A percentile compares a stretch with the other conserved stretches of the same genome.
These are phyloP conservation scores for Drosophila putrida DNA, from an alignment of 2,888 invertebrate genomes.

Conservation along the genomic window DNA sequence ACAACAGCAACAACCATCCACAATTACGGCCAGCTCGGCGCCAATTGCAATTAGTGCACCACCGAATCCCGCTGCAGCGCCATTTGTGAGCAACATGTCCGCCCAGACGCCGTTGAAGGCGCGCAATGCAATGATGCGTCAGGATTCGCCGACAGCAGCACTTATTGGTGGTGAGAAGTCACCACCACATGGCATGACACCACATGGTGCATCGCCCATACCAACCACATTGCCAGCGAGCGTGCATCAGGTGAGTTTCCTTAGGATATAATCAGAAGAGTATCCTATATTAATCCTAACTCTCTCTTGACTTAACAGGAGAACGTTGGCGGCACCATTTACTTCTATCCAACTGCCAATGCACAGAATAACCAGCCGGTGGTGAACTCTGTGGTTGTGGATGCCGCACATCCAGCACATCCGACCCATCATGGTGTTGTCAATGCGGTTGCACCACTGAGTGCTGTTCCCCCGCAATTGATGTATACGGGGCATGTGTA, in stretches of 20 bases:
- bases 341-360: conserved; percentile 92
- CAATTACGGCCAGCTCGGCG: conserved; percentile 62
- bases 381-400: conserved; percentile 81
- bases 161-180: conserved; percentile 84
- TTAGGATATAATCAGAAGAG: not conserved
- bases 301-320: conserved; percentile 87
- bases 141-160: conserved; percentile 83
- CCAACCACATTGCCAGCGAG: conserved; percentile 83
- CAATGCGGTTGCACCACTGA: conserved; percentile 74
- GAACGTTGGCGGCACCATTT: conserved; percentile 97
- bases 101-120: conserved; percentile 82
- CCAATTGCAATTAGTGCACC: conserved; percentile 71
- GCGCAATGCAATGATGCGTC: conserved; percentile 75
- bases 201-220: conserved; percentile 86
- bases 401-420: conserved; percentile 58
- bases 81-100: conserved; percentile 81
- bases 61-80: conserved; percentile 73
- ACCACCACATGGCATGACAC: conserved; percentile 85
- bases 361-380: conserved; percentile 83
- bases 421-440: conserved; percentile 75
- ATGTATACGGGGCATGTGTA: conserved; percentile 85
- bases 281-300: not conserved
- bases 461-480: conserved; percentile 77
- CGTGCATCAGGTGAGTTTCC: conserved; percentile 83
- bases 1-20: conserved; percentile 61